These are phyloP conservation scores for Epinephelus fuscoguttatus DNA, from an alignment of 2,113 vertebrate genomes.

Conservation along the genomic window DNA sequence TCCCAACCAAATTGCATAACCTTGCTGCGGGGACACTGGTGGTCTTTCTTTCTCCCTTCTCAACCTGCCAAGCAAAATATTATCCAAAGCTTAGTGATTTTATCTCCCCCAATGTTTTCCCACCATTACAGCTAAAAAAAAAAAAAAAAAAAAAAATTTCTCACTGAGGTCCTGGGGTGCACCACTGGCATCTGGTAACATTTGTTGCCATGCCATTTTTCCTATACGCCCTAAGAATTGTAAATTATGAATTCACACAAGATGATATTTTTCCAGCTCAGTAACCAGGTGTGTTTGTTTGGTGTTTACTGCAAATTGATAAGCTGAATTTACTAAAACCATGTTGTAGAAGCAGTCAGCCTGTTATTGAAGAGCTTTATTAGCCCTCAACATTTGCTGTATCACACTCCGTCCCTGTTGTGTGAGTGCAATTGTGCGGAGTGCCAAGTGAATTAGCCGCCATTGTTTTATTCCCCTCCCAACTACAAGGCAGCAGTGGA, in stretches of 20 bases:
- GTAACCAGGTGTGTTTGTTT: neutral
- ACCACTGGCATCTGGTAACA: conserved; percentile 36
- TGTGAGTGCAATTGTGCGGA: neutral
- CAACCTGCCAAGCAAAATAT: conserved; percentile 56
- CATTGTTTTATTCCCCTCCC: conserved; percentile 64
- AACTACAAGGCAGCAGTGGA: conserved; percentile 54
- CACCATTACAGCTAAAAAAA: conserved; percentile 20
- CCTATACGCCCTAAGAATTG: neutral
- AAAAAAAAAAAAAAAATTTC: neutral
- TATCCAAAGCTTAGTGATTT: conserved; percentile 28
- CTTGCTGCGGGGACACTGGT: conserved; percentile 37
- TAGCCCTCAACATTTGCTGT: conserved; percentile 32
- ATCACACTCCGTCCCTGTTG: conserved; percentile 29
- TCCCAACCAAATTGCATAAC: conserved; percentile 56
- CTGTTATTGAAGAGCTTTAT: conserved; percentile 35
- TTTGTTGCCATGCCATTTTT: conserved; percentile 26
- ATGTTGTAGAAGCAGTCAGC: neutral
- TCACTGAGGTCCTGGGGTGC: neutral
- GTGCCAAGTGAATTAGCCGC: conserved; percentile 64
- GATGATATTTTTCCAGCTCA: conserved; percentile 4
- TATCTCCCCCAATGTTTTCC: conserved; percentile 39
- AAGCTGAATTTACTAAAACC: conserved; percentile 30
- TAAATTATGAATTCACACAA: conserved; percentile 11
- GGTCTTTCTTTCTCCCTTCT: conserved; percentile 21
- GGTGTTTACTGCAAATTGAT: conserved; percentile 18